phyloP scores from a whole-genome alignment of 2,797 vertebrate genomes.

The Moxostoma hubbsi region DNA sequence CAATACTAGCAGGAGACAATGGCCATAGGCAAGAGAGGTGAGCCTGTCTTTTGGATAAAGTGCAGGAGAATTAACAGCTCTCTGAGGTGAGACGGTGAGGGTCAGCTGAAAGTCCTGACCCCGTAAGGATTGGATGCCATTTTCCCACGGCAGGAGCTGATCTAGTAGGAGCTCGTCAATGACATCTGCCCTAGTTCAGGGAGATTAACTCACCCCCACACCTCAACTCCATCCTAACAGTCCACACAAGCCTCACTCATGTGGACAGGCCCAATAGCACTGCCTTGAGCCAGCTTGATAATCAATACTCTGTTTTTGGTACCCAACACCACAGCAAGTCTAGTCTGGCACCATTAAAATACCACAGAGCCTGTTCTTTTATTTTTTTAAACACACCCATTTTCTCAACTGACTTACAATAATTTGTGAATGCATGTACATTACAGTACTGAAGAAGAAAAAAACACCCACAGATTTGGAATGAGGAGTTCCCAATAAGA shows the following conservation, averaged over 20 bases:
- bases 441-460: neutral
- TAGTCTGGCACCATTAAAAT: conserved; percentile 31
- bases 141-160: conserved; percentile 84
- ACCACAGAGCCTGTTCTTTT: conserved; percentile 41
- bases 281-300: conserved; percentile 50
- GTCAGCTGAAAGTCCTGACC: conserved; percentile 82
- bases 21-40: conserved; percentile 35
- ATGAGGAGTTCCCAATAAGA: conserved; percentile 62
- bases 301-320: conserved; percentile 45
- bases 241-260: conserved; percentile 52
- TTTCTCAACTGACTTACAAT: conserved; percentile 25
- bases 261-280: conserved; percentile 52
- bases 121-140: conserved; percentile 82
- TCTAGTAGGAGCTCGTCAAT: conserved; percentile 84
- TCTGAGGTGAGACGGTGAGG: conserved; percentile 74
- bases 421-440: conserved; percentile 6
- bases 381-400: conserved; percentile 31
- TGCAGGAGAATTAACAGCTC: conserved; percentile 62
- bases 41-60: conserved; percentile 54
- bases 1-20: conserved; percentile 19
- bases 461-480: conserved; percentile 35
- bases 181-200: conserved; percentile 85
- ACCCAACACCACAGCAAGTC: neutral
- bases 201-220: conserved; percentile 77
- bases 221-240: conserved; percentile 60